Base-by-base conservation (phyloP, 2,797 vertebrate species). In the Gobionotothen gibberifrons region DNA sequence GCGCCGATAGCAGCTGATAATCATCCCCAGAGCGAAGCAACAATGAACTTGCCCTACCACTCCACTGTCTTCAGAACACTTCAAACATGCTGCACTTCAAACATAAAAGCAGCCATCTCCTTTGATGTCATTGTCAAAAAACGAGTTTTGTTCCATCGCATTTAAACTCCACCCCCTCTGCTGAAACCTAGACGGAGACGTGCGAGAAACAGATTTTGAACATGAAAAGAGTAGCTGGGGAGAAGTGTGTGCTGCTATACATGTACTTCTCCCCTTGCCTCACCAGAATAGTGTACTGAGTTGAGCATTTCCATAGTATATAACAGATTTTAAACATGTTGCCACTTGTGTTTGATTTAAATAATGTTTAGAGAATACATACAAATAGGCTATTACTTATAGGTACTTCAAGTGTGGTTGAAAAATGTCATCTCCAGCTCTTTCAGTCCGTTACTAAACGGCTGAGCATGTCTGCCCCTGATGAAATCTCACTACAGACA, bases 101-200 rank as follows among this genome's bases (percentile, higher is more conserved):
- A 92, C 93, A 93, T 93, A 93, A 95, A 94, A 94, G 93, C 90
- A 90, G 89, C 90, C 91, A 80, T 93, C 90, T 89, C 91, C 92
- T 94, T 95, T 95, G 93, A 94, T 94, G 94, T 89, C 93, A 93
- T 93, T 93, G 93, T 94, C 92, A 93, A 90, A 94, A 93, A 94
- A 91, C 88, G 91, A 92, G 90, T 94, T 94, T 93, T 94, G 90
- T 93, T 94, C 92, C 87, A 82, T 93, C 79, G 76, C 83, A 76
- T 87, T 91, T 91, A 94, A 94, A 94, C 92, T 90, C 94, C 93
- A 78, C 92, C 93, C 89, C 82, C 85, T 82, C 81, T 26, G 43
- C 86, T 61, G 86, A 92, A 92, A 86, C 90, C 85, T 84, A 84
- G 88, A 88, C 79, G 67, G 83, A 92, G 93, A 91, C 72, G 91